phyloP scores from a whole-genome alignment of 1,140 invertebrate species.

The Pseudomyrmex gracilis region DNA sequence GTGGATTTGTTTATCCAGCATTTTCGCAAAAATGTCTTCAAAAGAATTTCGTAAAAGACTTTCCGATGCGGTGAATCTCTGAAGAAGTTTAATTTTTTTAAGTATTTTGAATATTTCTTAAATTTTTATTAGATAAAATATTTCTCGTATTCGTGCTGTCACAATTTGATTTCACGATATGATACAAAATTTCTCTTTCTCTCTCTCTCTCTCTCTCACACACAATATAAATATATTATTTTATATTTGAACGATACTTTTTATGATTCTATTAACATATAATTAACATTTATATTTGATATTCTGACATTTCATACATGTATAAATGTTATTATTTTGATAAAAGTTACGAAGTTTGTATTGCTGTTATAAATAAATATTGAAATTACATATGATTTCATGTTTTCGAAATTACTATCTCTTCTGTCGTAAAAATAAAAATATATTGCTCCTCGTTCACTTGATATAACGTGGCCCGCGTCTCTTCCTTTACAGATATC shows the following conservation, averaged over 20 bases:
- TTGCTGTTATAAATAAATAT: background rate
- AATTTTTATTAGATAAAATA: too few relatives aligned
- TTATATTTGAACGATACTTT: too few relatives aligned
- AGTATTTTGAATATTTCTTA: background rate
- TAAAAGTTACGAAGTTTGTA: too few relatives aligned
- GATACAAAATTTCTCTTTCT: too few relatives aligned
- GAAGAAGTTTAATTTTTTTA: background rate
- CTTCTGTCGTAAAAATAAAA: constrained; percentile 14
- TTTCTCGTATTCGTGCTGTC: too few relatives aligned
- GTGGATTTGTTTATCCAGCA: background rate
- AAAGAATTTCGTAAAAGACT: background rate
- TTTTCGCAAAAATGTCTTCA: background rate
- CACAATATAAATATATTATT: too few relatives aligned
- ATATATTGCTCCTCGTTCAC: background rate
- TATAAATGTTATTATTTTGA: too few relatives aligned
- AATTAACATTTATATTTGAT: too few relatives aligned
- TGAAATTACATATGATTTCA: background rate
- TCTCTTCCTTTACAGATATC: constrained; percentile 87
- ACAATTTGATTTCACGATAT: too few relatives aligned
- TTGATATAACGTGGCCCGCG: background rate
- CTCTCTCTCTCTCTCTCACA: too few relatives aligned
- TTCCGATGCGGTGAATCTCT: background rate
- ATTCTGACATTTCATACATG: too few relatives aligned
- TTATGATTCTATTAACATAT: too few relatives aligned
- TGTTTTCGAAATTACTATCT: background rate